These are phyloP conservation scores for Hydractinia symbiolongicarpus DNA, from an alignment of 30 jellyfish, hydroid and myxozoan species.

Conservation along the genomic window DNA sequence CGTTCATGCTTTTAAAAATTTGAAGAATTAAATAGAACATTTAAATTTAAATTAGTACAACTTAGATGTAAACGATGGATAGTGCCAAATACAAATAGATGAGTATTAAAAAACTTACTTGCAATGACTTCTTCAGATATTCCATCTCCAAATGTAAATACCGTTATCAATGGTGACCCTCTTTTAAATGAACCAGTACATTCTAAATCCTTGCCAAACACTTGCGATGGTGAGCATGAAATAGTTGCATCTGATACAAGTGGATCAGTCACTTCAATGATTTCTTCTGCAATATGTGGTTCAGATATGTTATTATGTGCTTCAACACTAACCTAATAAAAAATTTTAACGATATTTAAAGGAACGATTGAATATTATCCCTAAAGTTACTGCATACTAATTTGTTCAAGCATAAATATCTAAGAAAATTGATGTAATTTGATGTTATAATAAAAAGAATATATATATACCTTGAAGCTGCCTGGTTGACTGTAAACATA, in stretches of 20 bases:
- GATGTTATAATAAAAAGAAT: neutral
- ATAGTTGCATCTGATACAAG: constrained; percentile 25
- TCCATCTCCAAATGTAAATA: constrained; percentile 83
- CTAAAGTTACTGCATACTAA: no score
- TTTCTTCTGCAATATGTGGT: constrained; percentile 26
- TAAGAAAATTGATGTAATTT: no score
- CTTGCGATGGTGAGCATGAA: constrained; percentile 58
- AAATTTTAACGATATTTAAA: neutral
- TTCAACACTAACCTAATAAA: constrained; percentile 29
- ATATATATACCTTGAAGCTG: constrained; percentile 24
- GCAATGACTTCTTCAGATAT: constrained; percentile 37
- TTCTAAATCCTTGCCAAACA: constrained; percentile 51
- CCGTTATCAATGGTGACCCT: constrained; percentile 51
- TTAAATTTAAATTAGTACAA: no score
- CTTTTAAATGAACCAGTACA: constrained; percentile 82
- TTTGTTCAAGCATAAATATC: no score
- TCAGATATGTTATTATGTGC: constrained; percentile 83
- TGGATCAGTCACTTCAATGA: constrained; percentile 47
- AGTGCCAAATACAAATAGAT: no score
- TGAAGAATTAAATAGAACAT: no score
- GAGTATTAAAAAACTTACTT: constrained; percentile 34
- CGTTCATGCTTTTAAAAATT: no score
- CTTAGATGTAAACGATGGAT: no score
- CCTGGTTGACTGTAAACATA: constrained; percentile 38
- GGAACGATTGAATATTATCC: no score